Percentiles rank a stretch among this genome's conserved stretches.
phyloP scores from a whole-genome alignment of 2,113 vertebrate genomes.

The Solenodon paradoxus region DNA sequence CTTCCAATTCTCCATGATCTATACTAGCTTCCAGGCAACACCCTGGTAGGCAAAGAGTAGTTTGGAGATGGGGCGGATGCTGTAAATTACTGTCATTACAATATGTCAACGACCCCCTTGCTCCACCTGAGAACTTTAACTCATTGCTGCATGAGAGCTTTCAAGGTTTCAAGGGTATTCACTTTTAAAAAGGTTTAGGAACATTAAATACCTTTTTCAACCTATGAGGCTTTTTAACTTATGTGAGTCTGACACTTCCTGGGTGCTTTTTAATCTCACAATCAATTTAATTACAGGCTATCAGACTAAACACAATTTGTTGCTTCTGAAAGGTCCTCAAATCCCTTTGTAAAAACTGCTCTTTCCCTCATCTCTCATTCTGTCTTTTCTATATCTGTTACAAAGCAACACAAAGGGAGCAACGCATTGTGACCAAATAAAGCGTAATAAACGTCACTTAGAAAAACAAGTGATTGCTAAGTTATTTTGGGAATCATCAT shows the following conservation, averaged over 20 bases:
- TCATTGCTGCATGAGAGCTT: conserved; percentile 29
- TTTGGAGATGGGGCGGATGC: not conserved
- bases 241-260: conserved; percentile 16
- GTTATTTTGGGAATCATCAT: not conserved
- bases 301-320: conserved; percentile 63
- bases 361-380: not conserved
- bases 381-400: not conserved
- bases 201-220: conserved; percentile 24
- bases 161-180: conserved; percentile 65
- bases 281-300: conserved; percentile 75
- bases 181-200: not conserved
- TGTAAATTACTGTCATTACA: not conserved
- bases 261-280: conserved; percentile 63
- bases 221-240: conserved; percentile 45
- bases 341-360: not conserved
- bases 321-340: conserved; percentile 58
- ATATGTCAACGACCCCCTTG: conserved; percentile 3
- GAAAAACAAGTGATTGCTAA: not conserved
- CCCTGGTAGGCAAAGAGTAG: conserved; percentile 35
- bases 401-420: not conserved
- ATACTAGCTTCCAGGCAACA: conserved; percentile 28
- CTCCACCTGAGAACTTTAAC: conserved; percentile 42
- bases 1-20: not conserved
- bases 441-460: not conserved
- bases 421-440: not conserved